Evolutionary conservation across 2,113 vertebrate species (phyloP).

Genomic region (Psittacara wagleri): DNA sequence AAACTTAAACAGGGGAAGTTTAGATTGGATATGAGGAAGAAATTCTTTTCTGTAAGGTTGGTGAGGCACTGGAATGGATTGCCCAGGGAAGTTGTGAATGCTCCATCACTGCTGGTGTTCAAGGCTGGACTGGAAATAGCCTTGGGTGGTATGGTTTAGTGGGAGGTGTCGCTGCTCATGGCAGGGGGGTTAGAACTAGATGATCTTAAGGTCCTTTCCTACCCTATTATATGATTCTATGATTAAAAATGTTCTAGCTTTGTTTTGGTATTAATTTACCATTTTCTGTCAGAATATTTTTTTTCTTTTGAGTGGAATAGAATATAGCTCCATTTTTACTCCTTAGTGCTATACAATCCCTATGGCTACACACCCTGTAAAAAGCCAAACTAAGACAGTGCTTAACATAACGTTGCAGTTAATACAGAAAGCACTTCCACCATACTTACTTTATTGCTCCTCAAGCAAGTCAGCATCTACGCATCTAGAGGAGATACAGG

Average conservation of each 20-base stretch:
- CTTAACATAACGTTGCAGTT: neutral
- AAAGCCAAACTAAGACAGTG: neutral
- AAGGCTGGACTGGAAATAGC: too few species aligned
- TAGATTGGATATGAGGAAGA: too few species aligned
- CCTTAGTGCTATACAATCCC: neutral
- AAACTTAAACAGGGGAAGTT: too few species aligned
- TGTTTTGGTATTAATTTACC: neutral
- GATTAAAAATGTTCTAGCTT: neutral
- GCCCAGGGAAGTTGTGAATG: too few species aligned
- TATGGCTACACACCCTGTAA: neutral
- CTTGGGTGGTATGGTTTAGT: too few species aligned
- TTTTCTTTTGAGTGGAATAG: neutral
- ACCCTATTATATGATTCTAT: too few species aligned
- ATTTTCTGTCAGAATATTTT: neutral
- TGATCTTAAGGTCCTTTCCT: too few species aligned
- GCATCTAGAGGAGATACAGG: neutral
- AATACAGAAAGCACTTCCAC: neutral
- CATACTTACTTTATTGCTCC: neutral
- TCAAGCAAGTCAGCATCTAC: neutral
- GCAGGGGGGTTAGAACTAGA: too few species aligned
- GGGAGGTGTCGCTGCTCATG: too few species aligned
- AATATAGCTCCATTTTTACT: neutral
- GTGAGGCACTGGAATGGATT: too few species aligned
- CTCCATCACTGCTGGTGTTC: too few species aligned
- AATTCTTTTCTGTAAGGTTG: too few species aligned